Percentiles rank a stretch among this genome's conserved stretches.
phyloP scores from a whole-genome alignment of 2,888 invertebrate genomes.

The Leptarthrus brevirostris region DNA sequence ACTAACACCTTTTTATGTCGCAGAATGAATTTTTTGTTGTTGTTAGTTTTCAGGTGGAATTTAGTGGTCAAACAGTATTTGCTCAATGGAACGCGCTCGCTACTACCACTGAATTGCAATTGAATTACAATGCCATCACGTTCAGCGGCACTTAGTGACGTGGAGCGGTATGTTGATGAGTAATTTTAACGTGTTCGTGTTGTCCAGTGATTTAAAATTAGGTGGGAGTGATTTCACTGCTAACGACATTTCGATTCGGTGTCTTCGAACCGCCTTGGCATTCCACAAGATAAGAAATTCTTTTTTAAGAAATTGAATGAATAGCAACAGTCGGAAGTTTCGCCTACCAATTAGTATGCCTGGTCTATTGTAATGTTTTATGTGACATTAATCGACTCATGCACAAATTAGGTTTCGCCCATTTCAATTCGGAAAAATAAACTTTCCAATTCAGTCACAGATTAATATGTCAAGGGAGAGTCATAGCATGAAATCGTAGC shows the following conservation, averaged over 20 bases:
- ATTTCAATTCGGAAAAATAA: neutral
- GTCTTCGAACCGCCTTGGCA: slow-evolving; percentile 27
- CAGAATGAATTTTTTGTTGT: too few species aligned
- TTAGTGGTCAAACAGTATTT: too few species aligned
- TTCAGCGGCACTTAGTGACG: too few species aligned
- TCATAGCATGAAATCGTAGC: too few species aligned
- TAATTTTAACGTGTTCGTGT: neutral
- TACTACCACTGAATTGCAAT: too few species aligned
- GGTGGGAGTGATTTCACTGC: slow-evolving; percentile 19
- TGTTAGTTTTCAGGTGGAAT: too few species aligned
- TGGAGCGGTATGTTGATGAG: too few species aligned
- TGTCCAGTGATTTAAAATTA: neutral
- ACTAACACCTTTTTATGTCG: too few species aligned
- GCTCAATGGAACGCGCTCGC: too few species aligned
- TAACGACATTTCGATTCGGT: slow-evolving; percentile 5
- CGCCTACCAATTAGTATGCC: neutral
- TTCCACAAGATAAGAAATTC: slow-evolving; percentile 22
- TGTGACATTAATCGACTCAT: too few species aligned
- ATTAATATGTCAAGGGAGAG: too few species aligned
- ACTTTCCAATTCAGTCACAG: slow-evolving; percentile 16
- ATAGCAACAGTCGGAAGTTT: slow-evolving; percentile 21
- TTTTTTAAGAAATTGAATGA: slow-evolving; percentile 23
- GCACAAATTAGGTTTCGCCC: neutral
- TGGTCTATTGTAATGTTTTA: neutral
- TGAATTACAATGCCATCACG: too few species aligned